Percentiles rank a stretch among this genome's conserved stretches.
These are phyloP conservation scores for Periophthalmodon schlosseri DNA, from an alignment of 2,113 vertebrate genomes.

Conservation along the genomic window DNA sequence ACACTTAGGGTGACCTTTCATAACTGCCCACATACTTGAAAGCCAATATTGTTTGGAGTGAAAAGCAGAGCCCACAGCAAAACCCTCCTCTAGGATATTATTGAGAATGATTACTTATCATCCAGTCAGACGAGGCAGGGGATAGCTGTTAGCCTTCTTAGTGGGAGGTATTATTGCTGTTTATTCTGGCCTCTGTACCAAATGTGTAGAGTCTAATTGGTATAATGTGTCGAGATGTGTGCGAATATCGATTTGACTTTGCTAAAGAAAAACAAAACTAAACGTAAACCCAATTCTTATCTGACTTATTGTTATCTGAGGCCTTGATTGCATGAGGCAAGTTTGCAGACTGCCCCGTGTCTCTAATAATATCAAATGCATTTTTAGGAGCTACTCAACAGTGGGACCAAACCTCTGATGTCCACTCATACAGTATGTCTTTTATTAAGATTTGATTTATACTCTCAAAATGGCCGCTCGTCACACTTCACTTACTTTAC, in stretches of 20 bases:
- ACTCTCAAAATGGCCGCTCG: constrained; percentile 56
- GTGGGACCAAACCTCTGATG: constrained; percentile 38
- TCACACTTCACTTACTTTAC: constrained; percentile 69
- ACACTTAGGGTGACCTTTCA: constrained; percentile 78
- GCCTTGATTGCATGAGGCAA: constrained; percentile 31
- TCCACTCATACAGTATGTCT: constrained; percentile 35
- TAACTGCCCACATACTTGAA: constrained; percentile 72
- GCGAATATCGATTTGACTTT: constrained; percentile 7
- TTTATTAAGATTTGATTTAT: constrained; percentile 70
- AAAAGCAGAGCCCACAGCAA: constrained; percentile 46
- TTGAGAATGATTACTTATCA: constrained; percentile 55
- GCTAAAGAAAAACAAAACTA: background rate
- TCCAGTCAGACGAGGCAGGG: constrained; percentile 38
- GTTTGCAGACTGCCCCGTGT: constrained; percentile 20
- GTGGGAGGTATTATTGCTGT: constrained; percentile 38
- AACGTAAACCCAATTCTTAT: background rate
- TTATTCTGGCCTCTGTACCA: constrained; percentile 27
- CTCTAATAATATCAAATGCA: constrained; percentile 46
- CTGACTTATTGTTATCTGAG: constrained; percentile 39
- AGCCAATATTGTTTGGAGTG: constrained; percentile 66
- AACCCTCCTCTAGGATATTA: constrained; percentile 51
- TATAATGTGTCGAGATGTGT: constrained; percentile 19
- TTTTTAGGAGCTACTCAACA: constrained; percentile 41
- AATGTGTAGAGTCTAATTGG: constrained; percentile 31
- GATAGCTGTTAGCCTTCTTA: constrained; percentile 36